Evolutionary conservation across 2,888 invertebrate species (phyloP).

Genomic region (Cryptus armator): DNA sequence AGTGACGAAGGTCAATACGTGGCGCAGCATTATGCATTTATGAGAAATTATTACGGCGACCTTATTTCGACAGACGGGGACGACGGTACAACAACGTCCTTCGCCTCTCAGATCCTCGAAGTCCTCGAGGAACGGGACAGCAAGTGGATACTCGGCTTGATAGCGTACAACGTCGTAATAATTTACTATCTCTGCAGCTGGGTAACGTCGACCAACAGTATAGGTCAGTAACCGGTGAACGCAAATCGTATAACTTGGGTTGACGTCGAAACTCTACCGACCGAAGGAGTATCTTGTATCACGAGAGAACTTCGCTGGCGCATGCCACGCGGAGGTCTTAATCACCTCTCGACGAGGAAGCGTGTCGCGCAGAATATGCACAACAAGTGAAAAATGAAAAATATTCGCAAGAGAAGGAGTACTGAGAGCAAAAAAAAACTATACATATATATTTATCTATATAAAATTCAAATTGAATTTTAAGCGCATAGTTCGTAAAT

Average conservation of each 20-base stretch:
- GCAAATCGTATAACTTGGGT: background rate
- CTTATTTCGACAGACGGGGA: slow-evolving; percentile 30
- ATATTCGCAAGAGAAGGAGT: background rate
- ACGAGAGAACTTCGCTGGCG: slow-evolving; percentile 25
- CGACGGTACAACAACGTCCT: slow-evolving; percentile 35
- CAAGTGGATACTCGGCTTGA: slow-evolving; percentile 74
- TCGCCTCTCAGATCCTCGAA: slow-evolving; percentile 62
- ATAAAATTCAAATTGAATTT: no score
- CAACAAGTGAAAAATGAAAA: background rate
- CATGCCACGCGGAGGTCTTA: slow-evolving; percentile 8
- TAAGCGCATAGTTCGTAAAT: no score
- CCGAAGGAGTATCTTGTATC: slow-evolving; percentile 14
- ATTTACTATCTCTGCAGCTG: slow-evolving; percentile 72
- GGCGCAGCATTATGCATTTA: background rate
- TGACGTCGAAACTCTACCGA: slow-evolving; percentile 28
- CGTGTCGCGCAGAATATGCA: background rate
- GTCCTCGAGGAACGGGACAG: slow-evolving; percentile 68
- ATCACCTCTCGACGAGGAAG: slow-evolving; percentile 12
- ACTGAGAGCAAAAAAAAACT: no score
- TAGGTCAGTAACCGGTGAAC: slow-evolving; percentile 72
- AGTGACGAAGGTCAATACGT: background rate
- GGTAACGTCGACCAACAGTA: slow-evolving; percentile 73
- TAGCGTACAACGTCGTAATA: slow-evolving; percentile 73
- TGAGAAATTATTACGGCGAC: slow-evolving; percentile 22
- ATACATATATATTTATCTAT: no score